Evolutionary conservation across 2,888 invertebrate species (phyloP).

Genomic region (Trachelus stipa): DNA sequence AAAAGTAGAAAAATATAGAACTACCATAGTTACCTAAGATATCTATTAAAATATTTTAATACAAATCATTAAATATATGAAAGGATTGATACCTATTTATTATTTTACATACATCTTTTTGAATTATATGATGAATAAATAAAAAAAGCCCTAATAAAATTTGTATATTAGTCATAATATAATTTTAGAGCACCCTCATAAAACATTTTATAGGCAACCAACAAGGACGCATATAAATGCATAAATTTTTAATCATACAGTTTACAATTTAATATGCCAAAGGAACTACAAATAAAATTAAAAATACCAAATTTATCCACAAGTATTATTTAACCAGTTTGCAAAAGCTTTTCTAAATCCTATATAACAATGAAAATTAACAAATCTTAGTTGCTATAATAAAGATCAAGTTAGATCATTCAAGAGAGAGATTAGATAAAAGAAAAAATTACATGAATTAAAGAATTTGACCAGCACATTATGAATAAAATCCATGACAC

Average conservation of each 20-base stretch:
- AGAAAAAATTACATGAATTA: background rate
- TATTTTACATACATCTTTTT: background rate
- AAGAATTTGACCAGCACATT: background rate
- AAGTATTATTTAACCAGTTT: background rate
- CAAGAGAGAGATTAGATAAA: background rate
- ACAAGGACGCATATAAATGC: background rate
- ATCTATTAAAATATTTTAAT: background rate
- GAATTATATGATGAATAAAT: background rate
- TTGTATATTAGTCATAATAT: background rate
- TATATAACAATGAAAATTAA: background rate
- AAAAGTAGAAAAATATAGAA: constrained; percentile 4
- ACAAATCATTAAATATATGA: background rate
- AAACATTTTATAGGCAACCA: background rate
- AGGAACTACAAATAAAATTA: background rate
- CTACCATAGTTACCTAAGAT: background rate
- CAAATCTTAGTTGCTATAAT: background rate
- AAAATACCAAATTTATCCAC: background rate
- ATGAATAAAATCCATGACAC: background rate
- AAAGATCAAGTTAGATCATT: background rate
- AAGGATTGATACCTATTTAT: background rate
- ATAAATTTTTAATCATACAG: background rate
- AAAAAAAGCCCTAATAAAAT: background rate
- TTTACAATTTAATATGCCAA: background rate
- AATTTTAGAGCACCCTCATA: background rate
- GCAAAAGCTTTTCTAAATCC: background rate